Percentiles rank a stretch among this genome's conserved stretches.
phyloP scores from a whole-genome alignment of 2,113 vertebrate genomes.

The Hypocryptadius cinnamomeus region DNA sequence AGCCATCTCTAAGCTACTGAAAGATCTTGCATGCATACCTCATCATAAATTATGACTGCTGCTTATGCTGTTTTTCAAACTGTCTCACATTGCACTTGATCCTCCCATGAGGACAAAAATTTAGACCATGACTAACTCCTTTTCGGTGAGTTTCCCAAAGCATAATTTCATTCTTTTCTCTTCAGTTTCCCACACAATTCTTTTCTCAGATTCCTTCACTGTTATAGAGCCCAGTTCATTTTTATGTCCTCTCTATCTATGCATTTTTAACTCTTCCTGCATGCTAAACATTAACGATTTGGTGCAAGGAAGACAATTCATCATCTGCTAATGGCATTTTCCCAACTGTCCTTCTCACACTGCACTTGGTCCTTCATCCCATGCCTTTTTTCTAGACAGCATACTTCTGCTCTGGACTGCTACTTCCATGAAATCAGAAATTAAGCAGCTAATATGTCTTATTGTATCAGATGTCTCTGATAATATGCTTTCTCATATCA shows the following conservation, averaged over 20 bases:
- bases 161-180: not conserved
- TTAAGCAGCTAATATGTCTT: not conserved
- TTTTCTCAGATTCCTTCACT: not conserved
- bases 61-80: not conserved
- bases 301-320: not conserved
- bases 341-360: not conserved
- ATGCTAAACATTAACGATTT: not conserved
- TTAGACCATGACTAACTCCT: not conserved
- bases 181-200: not conserved
- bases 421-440: not conserved
- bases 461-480: not conserved
- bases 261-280: not conserved
- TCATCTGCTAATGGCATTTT: not conserved
- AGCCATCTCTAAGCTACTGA: not conserved
- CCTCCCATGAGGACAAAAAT: not conserved
- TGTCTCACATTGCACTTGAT: not conserved
- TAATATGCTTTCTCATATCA: not conserved
- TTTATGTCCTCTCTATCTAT: not conserved
- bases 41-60: not conserved
- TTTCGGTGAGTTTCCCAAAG: not conserved
- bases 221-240: not conserved
- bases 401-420: not conserved
- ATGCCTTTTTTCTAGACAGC: not conserved
- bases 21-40: not conserved
- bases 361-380: not conserved